Percentiles rank a stretch among this genome's conserved stretches.
phyloP scores from a whole-genome alignment of 2,113 vertebrate genomes.

The Clarias gariepinus region DNA sequence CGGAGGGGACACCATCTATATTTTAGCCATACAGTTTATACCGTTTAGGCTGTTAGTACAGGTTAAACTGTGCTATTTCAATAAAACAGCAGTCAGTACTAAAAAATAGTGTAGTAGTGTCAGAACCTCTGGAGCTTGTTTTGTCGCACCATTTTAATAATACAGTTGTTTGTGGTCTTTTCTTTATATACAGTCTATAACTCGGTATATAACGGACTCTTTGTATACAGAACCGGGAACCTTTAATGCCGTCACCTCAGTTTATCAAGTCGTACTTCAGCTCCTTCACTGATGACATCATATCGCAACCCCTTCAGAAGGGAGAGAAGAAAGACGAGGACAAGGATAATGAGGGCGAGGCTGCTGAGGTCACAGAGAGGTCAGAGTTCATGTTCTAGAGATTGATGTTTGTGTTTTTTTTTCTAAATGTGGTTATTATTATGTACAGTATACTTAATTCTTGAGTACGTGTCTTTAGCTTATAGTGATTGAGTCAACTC shows the following conservation, averaged over 20 bases:
- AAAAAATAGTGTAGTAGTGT: not conserved
- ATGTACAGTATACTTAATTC: not conserved
- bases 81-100: not conserved
- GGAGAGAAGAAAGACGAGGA: conserved; percentile 98
- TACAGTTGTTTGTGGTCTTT: no score
- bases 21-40: no score
- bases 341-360: conserved; percentile 97
- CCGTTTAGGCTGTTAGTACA: not conserved
- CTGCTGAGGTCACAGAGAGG: conserved; percentile 90
- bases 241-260: conserved; percentile 98
- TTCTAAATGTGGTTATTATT: not conserved
- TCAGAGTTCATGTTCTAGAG: conserved; percentile 49
- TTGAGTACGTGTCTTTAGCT: not conserved
- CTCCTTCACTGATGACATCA: conserved; percentile 98
- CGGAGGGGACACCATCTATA: not conserved
- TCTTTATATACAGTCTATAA: not conserved
- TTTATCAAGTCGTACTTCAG: conserved; percentile 99
- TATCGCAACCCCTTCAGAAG: conserved; percentile 95
- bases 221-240: conserved; percentile 88
- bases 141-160: not conserved
- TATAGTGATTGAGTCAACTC: not conserved
- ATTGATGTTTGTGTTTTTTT: not conserved
- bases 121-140: not conserved
- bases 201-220: not conserved
- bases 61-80: not conserved